Conservation (phyloP, 2,888 invertebrate genomes). For the Antheraea assamensis region DNA sequence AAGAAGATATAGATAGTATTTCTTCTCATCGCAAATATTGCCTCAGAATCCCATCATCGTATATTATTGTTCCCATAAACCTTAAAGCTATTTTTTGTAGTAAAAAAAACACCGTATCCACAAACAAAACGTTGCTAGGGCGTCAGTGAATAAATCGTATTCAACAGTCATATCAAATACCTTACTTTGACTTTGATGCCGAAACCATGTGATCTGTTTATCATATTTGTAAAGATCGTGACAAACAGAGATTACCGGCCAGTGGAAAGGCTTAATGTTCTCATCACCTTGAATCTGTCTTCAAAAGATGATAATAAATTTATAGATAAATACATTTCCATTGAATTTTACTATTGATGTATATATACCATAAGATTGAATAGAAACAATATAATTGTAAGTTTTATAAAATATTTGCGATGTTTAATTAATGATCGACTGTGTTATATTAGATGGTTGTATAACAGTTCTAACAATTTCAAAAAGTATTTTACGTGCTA, state of each 20-base stretch:
- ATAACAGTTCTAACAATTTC: too few relatives aligned
- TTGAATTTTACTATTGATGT: conserved; percentile 5
- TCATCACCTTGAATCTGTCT: conserved; percentile 41
- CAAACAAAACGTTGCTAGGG: neutral
- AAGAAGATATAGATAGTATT: too few relatives aligned
- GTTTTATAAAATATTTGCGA: neutral
- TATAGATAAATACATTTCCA: conserved; percentile 16
- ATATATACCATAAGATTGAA: conserved; percentile 12
- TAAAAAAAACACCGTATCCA: neutral
- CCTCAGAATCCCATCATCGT: too few relatives aligned
- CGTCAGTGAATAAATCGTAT: neutral
- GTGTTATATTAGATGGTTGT: too few relatives aligned
- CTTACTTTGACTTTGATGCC: conserved; percentile 34
- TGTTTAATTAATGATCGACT: neutral
- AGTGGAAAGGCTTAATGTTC: conserved; percentile 36
- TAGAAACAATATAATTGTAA: conserved; percentile 9
- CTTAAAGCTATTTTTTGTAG: neutral
- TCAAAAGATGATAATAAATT: conserved; percentile 30
- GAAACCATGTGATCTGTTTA: conserved; percentile 66
- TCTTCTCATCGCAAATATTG: too few relatives aligned
- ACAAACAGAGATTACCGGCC: conserved; percentile 62
- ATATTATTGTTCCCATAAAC: neutral
- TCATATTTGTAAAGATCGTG: conserved; percentile 63
- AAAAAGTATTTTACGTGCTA: too few relatives aligned
- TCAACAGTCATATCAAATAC: neutral